Conservation (phyloP, 2,113 vertebrate genomes). For the Carlito syrichta region DNA sequence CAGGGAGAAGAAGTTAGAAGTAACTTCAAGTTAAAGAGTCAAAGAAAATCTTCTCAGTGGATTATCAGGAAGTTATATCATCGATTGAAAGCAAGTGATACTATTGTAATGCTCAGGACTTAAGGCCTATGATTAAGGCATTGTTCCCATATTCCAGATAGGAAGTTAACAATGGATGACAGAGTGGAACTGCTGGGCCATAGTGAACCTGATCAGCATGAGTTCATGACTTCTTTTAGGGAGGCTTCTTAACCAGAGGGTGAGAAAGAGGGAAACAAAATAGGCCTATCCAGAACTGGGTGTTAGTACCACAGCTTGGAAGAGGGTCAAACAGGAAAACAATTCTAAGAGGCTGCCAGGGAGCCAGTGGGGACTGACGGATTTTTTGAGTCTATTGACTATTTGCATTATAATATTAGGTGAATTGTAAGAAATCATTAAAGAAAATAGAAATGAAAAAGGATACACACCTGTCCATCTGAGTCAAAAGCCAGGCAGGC, state of each 20-base stretch:
- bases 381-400: neutral
- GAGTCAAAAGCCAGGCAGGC: conserved; percentile 94
- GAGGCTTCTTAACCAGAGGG: neutral
- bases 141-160: neutral
- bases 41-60: neutral
- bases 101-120: neutral
- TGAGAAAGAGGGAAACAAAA: neutral
- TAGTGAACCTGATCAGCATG: neutral
- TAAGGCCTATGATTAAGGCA: neutral
- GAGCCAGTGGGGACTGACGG: neutral
- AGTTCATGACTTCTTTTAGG: neutral
- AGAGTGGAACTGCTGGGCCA: neutral
- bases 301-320: neutral
- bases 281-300: neutral
- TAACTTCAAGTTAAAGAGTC: neutral
- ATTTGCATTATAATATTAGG: neutral
- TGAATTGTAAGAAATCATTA: neutral
- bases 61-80: neutral
- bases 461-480: conserved; percentile 92
- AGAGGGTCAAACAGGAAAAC: neutral
- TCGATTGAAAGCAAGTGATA: neutral
- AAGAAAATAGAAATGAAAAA: neutral
- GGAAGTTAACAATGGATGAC: neutral
- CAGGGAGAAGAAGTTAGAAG: neutral
- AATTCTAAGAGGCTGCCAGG: neutral